Base-by-base conservation (phyloP, 2,888 invertebrate genomes). In the Chironomus tentans region DNA sequence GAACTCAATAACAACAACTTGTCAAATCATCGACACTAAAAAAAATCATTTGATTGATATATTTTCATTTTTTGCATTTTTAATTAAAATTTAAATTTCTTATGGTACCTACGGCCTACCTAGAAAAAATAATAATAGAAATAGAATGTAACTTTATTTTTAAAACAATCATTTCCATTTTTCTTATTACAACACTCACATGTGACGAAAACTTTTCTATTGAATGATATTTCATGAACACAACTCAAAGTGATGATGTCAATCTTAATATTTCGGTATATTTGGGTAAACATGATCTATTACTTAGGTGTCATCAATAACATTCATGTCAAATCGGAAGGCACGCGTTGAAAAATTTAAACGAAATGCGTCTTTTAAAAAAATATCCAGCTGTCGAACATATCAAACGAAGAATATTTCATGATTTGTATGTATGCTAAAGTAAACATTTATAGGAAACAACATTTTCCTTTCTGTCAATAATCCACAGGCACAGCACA, bases 281-380 rank as follows among this genome's bases (percentile, higher is more conserved):
- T 74, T 38, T 74, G 68, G 28, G 62, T 62, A 68, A 74, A 74
- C 74, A 74, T 74, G 74, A 74, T 74, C 74, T 74, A 74, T 74
- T 74, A 74, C 74, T 74, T 74, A 74, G 62, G 62, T 74, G 74
- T 74, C 74, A 74, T 74, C 74, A 74, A 74, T 74, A 74, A 74
- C 74, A 68, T 65, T 65, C 48, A 62, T 12, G 74, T 68, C 65
- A 65, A 18, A 65, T 38, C 47, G n/a, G 18, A 71, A 50, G 28
- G 68, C 72, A 62, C 46, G 48, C 74, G 68, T 74, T 74, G 74
- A 74, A 68, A 62, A 65, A 68, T 74, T 65, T 68, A 47, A 22
- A 22, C 65, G 48, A 46, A 65, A 22, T 22, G 62, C 15, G 48
- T 38, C 38, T 28, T 71, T 71, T 70, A 28, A 28, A 72, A 73